Conservation (phyloP, 2,797 vertebrate species). For the Ptychobarbus kaznakovi region DNA sequence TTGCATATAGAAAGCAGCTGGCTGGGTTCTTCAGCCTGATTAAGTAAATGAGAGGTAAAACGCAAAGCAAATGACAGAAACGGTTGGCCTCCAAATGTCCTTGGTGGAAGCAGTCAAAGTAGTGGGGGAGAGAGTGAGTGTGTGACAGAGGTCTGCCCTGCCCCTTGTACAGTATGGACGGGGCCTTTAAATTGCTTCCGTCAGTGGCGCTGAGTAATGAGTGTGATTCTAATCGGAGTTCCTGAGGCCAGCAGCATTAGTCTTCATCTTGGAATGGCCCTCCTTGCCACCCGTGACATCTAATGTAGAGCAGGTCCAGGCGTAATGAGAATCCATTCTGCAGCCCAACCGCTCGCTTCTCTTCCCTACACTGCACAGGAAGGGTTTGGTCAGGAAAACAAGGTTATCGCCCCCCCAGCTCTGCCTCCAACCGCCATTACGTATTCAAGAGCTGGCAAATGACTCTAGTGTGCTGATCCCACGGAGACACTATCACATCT, state of each 20-base stretch:
- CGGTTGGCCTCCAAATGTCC: conserved; percentile 77
- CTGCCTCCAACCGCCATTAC: conserved; percentile 74
- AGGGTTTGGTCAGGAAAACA: conserved; percentile 60
- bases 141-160: conserved; percentile 81
- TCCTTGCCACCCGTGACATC: conserved; percentile 79
- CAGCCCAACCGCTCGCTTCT: conserved; percentile 55
- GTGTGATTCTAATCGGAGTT: conserved; percentile 87
- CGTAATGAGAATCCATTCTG: conserved; percentile 77
- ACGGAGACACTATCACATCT: conserved; percentile 12
- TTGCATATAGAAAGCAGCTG: conserved; percentile 21
- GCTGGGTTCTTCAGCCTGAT: conserved; percentile 49
- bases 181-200: conserved; percentile 86
- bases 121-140: conserved; percentile 57
- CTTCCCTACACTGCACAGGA: conserved; percentile 58
- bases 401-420: conserved; percentile 61
- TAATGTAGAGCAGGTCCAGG: conserved; percentile 84
- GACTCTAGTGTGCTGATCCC: conserved; percentile 51
- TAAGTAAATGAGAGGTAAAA: conserved; percentile 72
- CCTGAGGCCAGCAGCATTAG: conserved; percentile 85
- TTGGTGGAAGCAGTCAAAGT: conserved; percentile 72
- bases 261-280: conserved; percentile 83
- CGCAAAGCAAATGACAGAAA: conserved; percentile 72
- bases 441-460: conserved; percentile 75
- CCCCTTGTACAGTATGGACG: conserved; percentile 85
- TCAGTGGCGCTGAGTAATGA: conserved; percentile 86